Evolutionary conservation across 1,140 invertebrate genomes (phyloP), one percentile per base, ranked within the genome.

Genomic region (Teleopsis dalmanni): DNA sequence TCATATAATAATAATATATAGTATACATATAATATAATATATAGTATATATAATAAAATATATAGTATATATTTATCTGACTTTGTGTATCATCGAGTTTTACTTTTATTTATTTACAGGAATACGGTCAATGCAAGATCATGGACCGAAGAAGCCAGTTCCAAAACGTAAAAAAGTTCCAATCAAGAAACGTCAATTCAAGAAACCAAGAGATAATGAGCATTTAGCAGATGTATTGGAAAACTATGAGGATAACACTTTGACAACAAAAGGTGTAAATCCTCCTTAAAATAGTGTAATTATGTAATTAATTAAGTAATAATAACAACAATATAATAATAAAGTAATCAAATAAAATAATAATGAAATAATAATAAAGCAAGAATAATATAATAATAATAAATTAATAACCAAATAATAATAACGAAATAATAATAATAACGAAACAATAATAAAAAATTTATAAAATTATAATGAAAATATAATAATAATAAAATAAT

Each of bases 111-210:
- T n/a, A n/a, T n/a, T 8, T 29, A 22, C n/a, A 76, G 76, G 81
- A 52, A 88, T 90, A 47, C 79, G 85, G 54, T 88, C 87, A 1
- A 89, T 90, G 86, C 86, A 89, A 65, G 87, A 89, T 69, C 85
- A 90, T 65, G 86, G 86, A 1, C 78, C 80, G 0, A 86, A 82
- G 60, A 88, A 88, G 63, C 78, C 80, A 10, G 77, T 78, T 0
- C 82, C 84, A 2, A 88, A 88, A 72, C 72, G 87, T 47, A 88
- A 89, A 62, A 89, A 88, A 60, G 76, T 81, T 1, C 72, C 76
- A 25, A 80, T 79, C 52, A 82, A 83, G 55, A 81, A 85, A 54
- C 80, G 84, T 51, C 78, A 82, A 45, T 82, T 84, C 53, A 88
- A 88, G 67, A 87, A 84, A 62, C 87, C 86, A n/a, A 77, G 85